phyloP scores from a whole-genome alignment of 2,113 vertebrate species.

The Calcarius ornatus region DNA sequence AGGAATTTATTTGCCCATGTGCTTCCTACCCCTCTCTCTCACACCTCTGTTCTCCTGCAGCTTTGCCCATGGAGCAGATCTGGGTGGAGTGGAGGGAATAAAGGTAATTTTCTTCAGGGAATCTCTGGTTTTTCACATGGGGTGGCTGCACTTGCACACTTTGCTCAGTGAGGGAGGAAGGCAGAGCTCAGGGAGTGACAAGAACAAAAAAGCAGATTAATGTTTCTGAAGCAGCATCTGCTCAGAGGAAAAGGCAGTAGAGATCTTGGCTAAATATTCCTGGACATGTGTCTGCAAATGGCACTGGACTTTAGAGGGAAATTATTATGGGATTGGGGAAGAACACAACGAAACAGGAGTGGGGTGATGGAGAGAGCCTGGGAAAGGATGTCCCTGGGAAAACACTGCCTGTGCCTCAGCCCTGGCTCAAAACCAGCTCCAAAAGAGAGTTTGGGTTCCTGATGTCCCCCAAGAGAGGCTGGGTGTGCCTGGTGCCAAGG shows the following conservation, averaged over 20 bases:
- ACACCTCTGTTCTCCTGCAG: not conserved
- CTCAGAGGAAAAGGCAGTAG: not conserved
- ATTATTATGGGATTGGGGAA: not conserved
- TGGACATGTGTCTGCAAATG: not conserved
- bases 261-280: not conserved
- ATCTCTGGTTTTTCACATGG: not conserved
- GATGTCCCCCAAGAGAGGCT: rapidly evolving
- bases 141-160: not conserved
- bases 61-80: not conserved
- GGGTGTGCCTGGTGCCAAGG: not conserved
- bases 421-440: not conserved
- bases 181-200: not conserved
- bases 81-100: not conserved
- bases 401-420: not conserved
- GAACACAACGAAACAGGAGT: not conserved
- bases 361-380: not conserved
- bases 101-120: not conserved
- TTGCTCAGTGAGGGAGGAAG: not conserved
- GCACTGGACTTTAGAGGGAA: not conserved
- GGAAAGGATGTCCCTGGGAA: not conserved
- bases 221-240: not conserved
- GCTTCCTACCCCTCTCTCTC: not conserved
- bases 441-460: not conserved
- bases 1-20: not conserved
- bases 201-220: not conserved